phyloP scores from a whole-genome alignment of 2,888 invertebrate genomes.

The Cephus pygmeus region DNA sequence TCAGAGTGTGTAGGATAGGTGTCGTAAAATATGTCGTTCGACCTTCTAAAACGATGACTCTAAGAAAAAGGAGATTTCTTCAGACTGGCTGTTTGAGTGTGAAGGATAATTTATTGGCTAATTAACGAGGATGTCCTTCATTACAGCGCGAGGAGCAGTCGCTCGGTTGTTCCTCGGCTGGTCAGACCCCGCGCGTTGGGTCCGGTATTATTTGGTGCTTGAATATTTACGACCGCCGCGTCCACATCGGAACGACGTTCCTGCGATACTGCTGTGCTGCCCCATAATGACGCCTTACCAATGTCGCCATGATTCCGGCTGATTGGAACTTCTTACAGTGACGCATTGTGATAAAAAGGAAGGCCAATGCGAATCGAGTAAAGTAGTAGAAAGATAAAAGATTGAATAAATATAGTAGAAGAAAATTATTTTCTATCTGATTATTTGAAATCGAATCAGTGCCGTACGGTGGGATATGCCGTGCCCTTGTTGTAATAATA shows the following conservation, averaged over 20 bases:
- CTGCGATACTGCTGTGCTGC: constrained; percentile 37
- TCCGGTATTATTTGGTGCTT: constrained; percentile 60
- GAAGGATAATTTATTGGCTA: constrained; percentile 65
- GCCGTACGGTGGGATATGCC: not conserved
- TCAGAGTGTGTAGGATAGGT: constrained; percentile 34
- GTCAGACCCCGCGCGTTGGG: constrained; percentile 47
- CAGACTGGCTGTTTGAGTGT: constrained; percentile 34
- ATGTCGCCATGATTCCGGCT: constrained; percentile 50
- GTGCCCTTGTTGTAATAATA: not conserved
- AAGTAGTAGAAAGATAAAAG: not conserved
- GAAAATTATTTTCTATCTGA: not conserved
- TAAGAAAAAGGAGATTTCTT: constrained; percentile 15
- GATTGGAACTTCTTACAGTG: not conserved
- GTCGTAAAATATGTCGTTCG: constrained; percentile 55
- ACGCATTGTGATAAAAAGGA: not conserved
- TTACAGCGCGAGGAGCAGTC: constrained; percentile 57
- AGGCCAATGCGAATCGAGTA: not conserved
- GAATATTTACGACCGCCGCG: constrained; percentile 63
- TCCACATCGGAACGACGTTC: constrained; percentile 27
- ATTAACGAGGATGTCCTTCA: constrained; percentile 66
- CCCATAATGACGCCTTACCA: constrained; percentile 61
- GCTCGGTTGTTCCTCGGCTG: constrained; percentile 24
- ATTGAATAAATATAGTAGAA: not conserved
- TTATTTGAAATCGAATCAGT: not conserved
- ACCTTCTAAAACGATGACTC: constrained; percentile 26